phyloP scores from a whole-genome alignment of 1,140 invertebrate species.

The Pachypeltis micranthus region DNA sequence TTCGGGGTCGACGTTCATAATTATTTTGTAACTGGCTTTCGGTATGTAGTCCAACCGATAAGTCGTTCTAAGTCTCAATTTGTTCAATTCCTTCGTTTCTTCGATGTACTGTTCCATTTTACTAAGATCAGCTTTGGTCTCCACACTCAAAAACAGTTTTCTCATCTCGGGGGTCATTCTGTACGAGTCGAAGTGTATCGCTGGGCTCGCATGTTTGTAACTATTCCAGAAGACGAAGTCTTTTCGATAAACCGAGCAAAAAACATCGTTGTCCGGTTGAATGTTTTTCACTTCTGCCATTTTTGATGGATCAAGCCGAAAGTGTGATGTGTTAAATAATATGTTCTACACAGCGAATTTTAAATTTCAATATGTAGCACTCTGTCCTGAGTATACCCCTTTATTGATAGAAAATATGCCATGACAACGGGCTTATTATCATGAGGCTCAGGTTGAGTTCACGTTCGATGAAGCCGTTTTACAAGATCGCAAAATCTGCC shows the following conservation, averaged over 20 bases:
- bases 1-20: background rate
- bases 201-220: background rate
- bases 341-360: too few species aligned
- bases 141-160: background rate
- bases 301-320: too few species aligned
- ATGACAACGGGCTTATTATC: too few species aligned
- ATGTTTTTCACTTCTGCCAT: background rate
- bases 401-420: too few species aligned
- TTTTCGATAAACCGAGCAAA: background rate
- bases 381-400: too few species aligned
- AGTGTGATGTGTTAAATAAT: too few species aligned
- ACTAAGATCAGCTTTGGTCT: background rate
- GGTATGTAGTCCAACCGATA: background rate
- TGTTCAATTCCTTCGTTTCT: background rate
- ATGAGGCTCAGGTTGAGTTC: too few species aligned
- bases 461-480: too few species aligned
- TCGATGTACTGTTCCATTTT: constrained; percentile 1
- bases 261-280: background rate
- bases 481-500: too few species aligned
- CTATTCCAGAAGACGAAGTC: background rate
- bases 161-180: background rate
- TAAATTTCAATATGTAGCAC: too few species aligned
- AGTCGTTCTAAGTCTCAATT: background rate
- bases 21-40: background rate
- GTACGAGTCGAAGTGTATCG: background rate